Percentiles rank a stretch among this genome's conserved stretches.
Evolutionary conservation across 2,113 vertebrate species (phyloP).

Genomic region (Crocuta crocuta): DNA sequence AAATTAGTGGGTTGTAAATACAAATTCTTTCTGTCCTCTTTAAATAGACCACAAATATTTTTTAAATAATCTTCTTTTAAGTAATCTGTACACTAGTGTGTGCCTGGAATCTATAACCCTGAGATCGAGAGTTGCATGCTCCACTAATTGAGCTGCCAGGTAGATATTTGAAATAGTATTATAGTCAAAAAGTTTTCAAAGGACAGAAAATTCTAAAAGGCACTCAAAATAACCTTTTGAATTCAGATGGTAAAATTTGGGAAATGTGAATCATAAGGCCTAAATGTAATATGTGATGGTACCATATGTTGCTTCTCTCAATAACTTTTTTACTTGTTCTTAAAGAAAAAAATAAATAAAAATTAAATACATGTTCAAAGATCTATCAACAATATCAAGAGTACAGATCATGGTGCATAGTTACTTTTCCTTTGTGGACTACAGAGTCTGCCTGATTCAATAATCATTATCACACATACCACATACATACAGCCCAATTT

Average conservation of each 20-base stretch:
- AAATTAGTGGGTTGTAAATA: background rate
- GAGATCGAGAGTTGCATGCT: no score
- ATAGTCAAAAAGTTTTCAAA: background rate
- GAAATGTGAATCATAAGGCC: background rate
- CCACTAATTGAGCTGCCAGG: no score
- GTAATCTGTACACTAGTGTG: no score
- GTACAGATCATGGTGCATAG: background rate
- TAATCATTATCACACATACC: no score
- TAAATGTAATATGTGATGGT: background rate
- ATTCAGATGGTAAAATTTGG: background rate
- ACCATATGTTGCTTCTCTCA: background rate
- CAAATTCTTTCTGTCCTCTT: background rate
- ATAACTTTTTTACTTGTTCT: background rate
- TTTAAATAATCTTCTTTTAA: background rate
- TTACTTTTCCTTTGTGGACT: background rate
- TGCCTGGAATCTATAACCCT: no score
- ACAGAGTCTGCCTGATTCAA: background rate
- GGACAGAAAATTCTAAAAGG: background rate
- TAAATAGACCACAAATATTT: background rate
- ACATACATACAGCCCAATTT: background rate
- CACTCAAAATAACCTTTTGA: background rate
- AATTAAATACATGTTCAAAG: background rate
- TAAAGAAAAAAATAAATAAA: slow-evolving; percentile 29
- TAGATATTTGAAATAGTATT: background rate
- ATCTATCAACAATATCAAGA: background rate